Base-by-base conservation (phyloP, 2,113 vertebrate species). In the Cochlearius cochlearius region DNA sequence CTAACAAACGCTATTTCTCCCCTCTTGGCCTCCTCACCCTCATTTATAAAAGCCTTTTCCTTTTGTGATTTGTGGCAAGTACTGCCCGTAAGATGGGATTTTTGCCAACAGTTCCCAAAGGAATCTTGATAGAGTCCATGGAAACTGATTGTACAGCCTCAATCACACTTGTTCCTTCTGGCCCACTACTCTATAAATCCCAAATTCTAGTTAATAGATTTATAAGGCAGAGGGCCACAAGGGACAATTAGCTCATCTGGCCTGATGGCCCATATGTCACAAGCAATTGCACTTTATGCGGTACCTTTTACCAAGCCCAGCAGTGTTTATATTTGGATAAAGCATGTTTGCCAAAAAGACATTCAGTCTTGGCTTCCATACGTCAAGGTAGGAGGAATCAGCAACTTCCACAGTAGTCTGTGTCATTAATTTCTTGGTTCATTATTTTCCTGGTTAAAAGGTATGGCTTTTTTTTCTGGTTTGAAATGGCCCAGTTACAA, bases 121-220 rank as follows among this genome's bases (percentile, higher is more conserved):
- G n/a, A 90, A 45, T 43, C 34, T 15, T 34, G 62, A 55, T 63
- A 39, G 29, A 90, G 25, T 90, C 62, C 58, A 73, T 4, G 2
- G 72, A 71, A 92, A 74, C 32, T 63, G 41, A 58, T 71, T 66
- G 30, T 88, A 83, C 53, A 76, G 20, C 34, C 36, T 88, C 55
- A 55, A 26, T 80, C 78, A 58, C 13, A 32, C n/a, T 86, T 91
- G 50, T 36, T 88, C n/a, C 55, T 93, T 86, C 56, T 93, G 79
- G n/a, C 34, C 67, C 34, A 59, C 63, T 80, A 45, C 64, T 77
- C 72, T 90, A 52, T 90, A 93, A 91, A 94, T 92, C 36, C 66
- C 38, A 38, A 56, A 58, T 81, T 88, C 29, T 76, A 92, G 84
- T 91, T 94, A 91, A 93, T 72, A 88, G 73, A 82, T 94, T 95